Conservation (phyloP, 2,797 vertebrate species). For the Philypnodon macrostomus region DNA sequence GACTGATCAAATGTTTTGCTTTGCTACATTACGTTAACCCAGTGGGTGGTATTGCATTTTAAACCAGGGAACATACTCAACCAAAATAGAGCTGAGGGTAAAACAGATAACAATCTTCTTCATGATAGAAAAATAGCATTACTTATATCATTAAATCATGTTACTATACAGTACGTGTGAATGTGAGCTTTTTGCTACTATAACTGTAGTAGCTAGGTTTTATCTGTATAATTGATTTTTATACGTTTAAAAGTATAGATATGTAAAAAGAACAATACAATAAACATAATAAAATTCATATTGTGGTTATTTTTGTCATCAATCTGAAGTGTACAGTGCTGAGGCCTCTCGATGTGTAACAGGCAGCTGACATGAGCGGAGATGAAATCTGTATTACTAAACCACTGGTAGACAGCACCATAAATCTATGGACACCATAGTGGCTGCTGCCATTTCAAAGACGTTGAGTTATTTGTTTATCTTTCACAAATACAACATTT, state of each 20-base stretch:
- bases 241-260: constrained; percentile 18
- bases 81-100: constrained; percentile 7
- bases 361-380: constrained; percentile 33
- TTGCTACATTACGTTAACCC: constrained; percentile 77
- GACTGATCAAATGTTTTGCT: constrained; percentile 50
- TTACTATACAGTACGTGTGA: constrained; percentile 46
- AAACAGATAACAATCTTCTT: constrained; percentile 53
- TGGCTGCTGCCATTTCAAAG: constrained; percentile 38
- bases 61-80: constrained; percentile 38
- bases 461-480: no score
- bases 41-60: constrained; percentile 75
- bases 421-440: constrained; percentile 20
- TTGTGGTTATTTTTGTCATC: constrained; percentile 21
- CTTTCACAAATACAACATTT: no score
- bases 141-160: constrained; percentile 40
- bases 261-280: constrained; percentile 16
- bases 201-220: constrained; percentile 8
- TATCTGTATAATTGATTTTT: constrained; percentile 11
- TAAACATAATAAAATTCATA: constrained; percentile 27
- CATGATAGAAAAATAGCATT: constrained; percentile 67
- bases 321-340: constrained; percentile 41
- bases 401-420: no score
- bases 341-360: constrained; percentile 26
- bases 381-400: constrained; percentile 27
- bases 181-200: constrained; percentile 25